These are phyloP conservation scores for Protophormia terraenovae DNA, from an alignment of 2,888 invertebrate genomes.

Conservation along the genomic window DNA sequence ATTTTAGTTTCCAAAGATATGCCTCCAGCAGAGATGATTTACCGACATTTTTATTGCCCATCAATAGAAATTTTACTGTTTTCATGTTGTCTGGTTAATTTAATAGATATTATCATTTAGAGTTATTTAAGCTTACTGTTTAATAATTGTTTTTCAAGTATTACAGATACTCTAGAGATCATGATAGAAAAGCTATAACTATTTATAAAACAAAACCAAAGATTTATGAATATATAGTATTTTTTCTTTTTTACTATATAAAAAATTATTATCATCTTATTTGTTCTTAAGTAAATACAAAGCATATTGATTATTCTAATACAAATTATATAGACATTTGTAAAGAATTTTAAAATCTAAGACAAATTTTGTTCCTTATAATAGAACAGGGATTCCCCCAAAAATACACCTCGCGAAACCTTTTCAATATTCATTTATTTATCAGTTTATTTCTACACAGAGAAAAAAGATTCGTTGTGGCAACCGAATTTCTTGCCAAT, in stretches of 20 bases:
- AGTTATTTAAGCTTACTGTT: constrained; percentile 2
- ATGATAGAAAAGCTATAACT: neutral
- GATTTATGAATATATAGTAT: neutral
- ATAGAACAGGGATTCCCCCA: too few relatives aligned
- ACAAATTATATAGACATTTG: too few relatives aligned
- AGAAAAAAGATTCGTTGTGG: too few relatives aligned
- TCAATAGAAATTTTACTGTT: constrained; percentile 50
- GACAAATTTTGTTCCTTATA: too few relatives aligned
- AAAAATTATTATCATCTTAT: too few relatives aligned
- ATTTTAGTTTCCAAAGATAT: constrained; percentile 51
- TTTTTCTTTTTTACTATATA: neutral
- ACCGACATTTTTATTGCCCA: constrained; percentile 57
- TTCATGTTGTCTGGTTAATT: constrained; percentile 24
- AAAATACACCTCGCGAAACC: too few relatives aligned
- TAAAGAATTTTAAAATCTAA: too few relatives aligned
- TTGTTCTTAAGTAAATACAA: too few relatives aligned
- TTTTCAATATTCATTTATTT: too few relatives aligned
- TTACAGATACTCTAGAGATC: neutral
- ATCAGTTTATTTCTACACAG: too few relatives aligned
- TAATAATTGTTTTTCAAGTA: neutral
- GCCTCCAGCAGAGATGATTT: constrained; percentile 30
- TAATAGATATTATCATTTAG: neutral
- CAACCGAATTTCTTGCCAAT: too few relatives aligned
- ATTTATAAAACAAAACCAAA: constrained; percentile 23
- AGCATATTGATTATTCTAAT: too few relatives aligned